Evolutionary conservation across 2,113 vertebrate genomes (phyloP), one percentile per base, ranked within the genome.

Genomic region (Aplodontia rufa): DNA sequence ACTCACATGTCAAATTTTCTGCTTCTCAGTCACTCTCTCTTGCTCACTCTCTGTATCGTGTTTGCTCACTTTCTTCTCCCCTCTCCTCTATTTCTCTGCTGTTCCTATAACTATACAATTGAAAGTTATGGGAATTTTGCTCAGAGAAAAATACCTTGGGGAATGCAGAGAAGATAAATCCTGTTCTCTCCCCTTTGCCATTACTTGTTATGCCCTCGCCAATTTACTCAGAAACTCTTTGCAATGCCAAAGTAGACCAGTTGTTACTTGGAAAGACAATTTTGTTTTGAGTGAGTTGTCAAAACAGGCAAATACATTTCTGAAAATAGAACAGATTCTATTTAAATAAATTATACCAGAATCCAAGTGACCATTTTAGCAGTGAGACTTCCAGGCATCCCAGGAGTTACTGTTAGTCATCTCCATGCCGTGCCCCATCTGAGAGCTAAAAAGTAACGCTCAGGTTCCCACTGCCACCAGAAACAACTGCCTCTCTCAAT

Each of bases 261-360:
- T 82, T 96, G 42, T 9, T 79, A 81, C 12, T 79, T 90, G 30
- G 47, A 74, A 62, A 90, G 6, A 69, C 24, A 79, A 84, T 80
- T 90, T 75, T 83, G 71, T 64, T 94, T 84, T 92, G 60, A 92
- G 16, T 93, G 30, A 64, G 16, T 94, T 95, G 40, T 92, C 93
- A 95, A 94, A 96, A 94, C 71, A 86, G n/a, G 30, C 19, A 92
- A 89, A 78, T 55, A 45, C 3, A 69, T 68, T 85, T 69, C 51
- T 85, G 47, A 81, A 82, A 85, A 78, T 94, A 92, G 30, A 92
- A 53, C 0, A 74, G 11, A 90, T 68, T 87, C 22, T 72, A 93
- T 81, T 89, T 88, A 92, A 96, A 78, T 68, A 90, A 10, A 0
- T 84, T 87, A 47, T 94, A 6, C n/a, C 66, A 84, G 35, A 60